Base-by-base conservation (phyloP, 1,140 invertebrate genomes). In the Drosophila nigrodunni region DNA sequence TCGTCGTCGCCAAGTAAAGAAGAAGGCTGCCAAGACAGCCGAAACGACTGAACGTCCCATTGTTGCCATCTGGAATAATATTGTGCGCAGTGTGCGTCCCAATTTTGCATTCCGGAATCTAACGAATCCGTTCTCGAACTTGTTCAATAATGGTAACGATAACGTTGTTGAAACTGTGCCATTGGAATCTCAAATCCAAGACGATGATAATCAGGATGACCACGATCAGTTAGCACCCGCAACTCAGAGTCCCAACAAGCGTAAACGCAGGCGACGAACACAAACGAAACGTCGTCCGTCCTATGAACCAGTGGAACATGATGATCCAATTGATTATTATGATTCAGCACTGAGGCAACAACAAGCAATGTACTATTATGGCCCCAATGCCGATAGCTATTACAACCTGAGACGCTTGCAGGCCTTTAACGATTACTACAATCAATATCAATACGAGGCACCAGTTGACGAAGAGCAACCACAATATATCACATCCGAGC, bases 161-260 rank as follows among this genome's bases (percentile, higher is more conserved):
- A 90, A 91, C 57, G 78, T 92, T 8, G 78, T 92, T 18, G 90
- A 91, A 55, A 74, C 86, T 0, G 62, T 82, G 7, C 90, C 90
- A 4, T n/a, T 87, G 15, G 67, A 78, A 10, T 11, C 80, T 0
- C 41, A 61, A 34, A 13, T 52, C 0, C 50, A 59, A 8, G 34
- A 7, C 1, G 68, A 67, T 6, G 65, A 64, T 0, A 47, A 78
- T 3, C 61, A 74, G n/a, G 62, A 78, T 3, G 25, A 52, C 4
- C 62, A 85, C 21, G 37, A 69, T 7, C 15, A 52, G 5, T 37
- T n/a, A 8, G 11, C 52, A 7, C 49, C 50, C 13, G 50, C 55
- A 11, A 39, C 54, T 2, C 57, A 59, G 54, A 81, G 7, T 21
- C 65, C 75, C 35, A 82, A 35, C 21, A 90, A 89, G 46, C 78